A percentile compares a stretch with the other conserved stretches of the same genome.
Conservation (phyloP, 92 coral and sea anemone genomes). For the Parazoanthus swiftii region DNA sequence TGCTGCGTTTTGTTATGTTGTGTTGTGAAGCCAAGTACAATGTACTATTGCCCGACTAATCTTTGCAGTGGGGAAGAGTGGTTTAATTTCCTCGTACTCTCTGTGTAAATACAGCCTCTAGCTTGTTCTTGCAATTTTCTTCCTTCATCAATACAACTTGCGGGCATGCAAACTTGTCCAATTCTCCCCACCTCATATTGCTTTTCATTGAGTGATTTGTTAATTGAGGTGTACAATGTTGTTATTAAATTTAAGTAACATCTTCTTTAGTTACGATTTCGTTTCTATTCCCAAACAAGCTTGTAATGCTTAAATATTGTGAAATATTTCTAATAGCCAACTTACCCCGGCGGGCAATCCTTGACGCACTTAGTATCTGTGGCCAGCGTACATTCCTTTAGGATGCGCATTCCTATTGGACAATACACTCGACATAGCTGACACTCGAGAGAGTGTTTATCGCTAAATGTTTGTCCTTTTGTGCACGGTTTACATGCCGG, state of each 20-base stretch:
- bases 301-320: too few relatives aligned
- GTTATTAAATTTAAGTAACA: too few relatives aligned
- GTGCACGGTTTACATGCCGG: conserved; percentile 22
- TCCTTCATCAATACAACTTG: too few relatives aligned
- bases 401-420: conserved; percentile 4
- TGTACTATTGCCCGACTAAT: neutral
- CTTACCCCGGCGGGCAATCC: conserved; percentile 29
- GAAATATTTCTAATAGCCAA: neutral
- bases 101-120: neutral
- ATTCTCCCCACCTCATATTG: too few relatives aligned
- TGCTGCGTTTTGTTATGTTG: neutral
- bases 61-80: too few relatives aligned
- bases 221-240: neutral
- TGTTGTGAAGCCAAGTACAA: too few relatives aligned
- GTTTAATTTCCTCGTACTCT: neutral
- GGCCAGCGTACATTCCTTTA: conserved; percentile 29
- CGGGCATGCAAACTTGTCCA: neutral
- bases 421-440: conserved; percentile 22
- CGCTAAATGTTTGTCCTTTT: conserved; percentile 30
- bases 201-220: neutral
- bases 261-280: too few relatives aligned
- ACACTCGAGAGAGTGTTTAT: conserved; percentile 1
- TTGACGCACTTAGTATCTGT: conserved; percentile 12
- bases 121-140: neutral
- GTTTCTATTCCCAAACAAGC: too few relatives aligned